Base-by-base conservation (phyloP, 2,113 vertebrate species). In the Sprattus sprattus region DNA sequence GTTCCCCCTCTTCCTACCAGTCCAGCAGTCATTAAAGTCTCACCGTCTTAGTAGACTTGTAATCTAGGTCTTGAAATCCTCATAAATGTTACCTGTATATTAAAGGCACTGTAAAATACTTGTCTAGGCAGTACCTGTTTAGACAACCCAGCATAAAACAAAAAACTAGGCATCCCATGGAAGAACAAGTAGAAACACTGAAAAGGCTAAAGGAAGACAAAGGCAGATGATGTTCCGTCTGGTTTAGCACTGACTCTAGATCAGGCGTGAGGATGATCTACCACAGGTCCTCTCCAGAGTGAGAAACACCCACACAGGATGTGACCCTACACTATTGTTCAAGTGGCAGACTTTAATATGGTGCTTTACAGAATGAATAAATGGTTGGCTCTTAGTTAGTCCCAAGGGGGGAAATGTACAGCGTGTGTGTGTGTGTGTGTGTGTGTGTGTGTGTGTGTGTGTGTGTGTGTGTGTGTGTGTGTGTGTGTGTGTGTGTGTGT, bases 391-490 rank as follows among this genome's bases (percentile, higher is more conserved):
- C 54, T 60, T 5, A 25, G 39, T 22, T 8, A 64, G 20, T n/a
- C 7, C n/a, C 60, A 20, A n/a, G 4, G 28, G 71, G 10, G 11
- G 32, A 71, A 39, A 78, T 78, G 71, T 32, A 39, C 22, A 25
- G 13, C 6, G 7, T 22, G 7, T 0, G 18, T 52, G 0, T 52
- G 10, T 52, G 7, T 52, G 50, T 11, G 8, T 52, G 50, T 52
- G 50, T 11, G 50, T 52, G 50, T 52, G 50, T 52, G 50, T 52
- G 50, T 52, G 49, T 32, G 80, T 10, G n/a, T 71, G 81, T 57
- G 1, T 83, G 45, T 67, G 71, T 82, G 57, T 80, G 60, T 45
- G 49, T 71, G 13, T 81, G 44, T 83, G 82, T 86, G 64, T 83
- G 85, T 47, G 44, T 60, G 75, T 81, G 47, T 20, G 20, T 87